Base-by-base conservation (phyloP, 2,113 vertebrate genomes). In the Alexandromys fortis region DNA sequence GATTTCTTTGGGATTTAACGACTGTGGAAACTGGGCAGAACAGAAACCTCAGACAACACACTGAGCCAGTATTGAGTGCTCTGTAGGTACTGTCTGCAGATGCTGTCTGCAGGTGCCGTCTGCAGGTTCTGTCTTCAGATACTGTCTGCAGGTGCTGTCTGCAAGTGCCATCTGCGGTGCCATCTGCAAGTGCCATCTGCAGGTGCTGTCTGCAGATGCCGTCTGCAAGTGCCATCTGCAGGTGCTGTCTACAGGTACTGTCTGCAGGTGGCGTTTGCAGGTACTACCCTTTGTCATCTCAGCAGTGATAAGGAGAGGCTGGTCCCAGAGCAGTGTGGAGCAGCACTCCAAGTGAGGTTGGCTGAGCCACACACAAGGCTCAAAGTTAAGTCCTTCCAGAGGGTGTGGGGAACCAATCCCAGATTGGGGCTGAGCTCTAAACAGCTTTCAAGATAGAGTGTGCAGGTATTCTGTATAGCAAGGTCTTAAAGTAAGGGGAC, bases 341-440 rank as follows among this genome's bases (percentile, higher is more conserved):
- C 6, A 33, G n/a, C 17, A 2, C 77, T 5, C 49, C 0, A 0
- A 35, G 8, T 21, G n/a, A 19, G 38, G 35, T 33, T 3, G 1
- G 33, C 45, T 22, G 30, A 79, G 73, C 35, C 21, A 4, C 72
- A n/a, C 21, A 4, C 72, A n/a, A 49, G 45, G 7, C 88, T 81
- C n/a, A 45, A 45, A 22, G 35, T 42, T 9, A 94, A 5, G 30
- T 82, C 86, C 86, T 82, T 82, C 19, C 1, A 19, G 9, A n/a
- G 35, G 7, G 70, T 35, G 17, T n/a, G 35, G 70, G 70, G 17
- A n/a, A 21, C 70, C 7, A 19, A 7, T 63, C 61, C 70, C 38
- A 42, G 35, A 21, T 30, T 28, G 12, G 26, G 33, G 3, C 9
- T 49, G 30, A 45, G 30, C 42, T 42, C 83, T 77, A 12, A 26